phyloP scores from a whole-genome alignment of 2,797 vertebrate species.

The Rhinatrema bivittatum region DNA sequence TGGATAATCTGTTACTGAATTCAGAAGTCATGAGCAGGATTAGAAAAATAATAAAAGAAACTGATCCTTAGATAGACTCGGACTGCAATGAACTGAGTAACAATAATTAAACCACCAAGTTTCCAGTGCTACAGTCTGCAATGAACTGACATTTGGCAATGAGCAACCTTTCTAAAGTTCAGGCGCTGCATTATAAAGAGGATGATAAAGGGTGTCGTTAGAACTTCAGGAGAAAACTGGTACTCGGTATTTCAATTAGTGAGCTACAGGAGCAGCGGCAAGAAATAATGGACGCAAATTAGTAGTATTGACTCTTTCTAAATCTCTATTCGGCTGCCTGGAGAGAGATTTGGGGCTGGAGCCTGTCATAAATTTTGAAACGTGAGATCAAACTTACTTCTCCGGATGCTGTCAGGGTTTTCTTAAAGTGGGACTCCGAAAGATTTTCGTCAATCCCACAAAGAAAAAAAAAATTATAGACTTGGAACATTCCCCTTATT shows the following conservation, averaged over 20 bases:
- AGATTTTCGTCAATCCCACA: conserved; percentile 18
- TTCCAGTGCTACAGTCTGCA: conserved; percentile 33
- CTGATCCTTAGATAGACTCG: no score
- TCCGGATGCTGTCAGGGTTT: conserved; percentile 15
- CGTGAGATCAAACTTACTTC: conserved; percentile 20
- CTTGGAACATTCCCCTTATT: conserved; percentile 27
- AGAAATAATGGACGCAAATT: conserved; percentile 50
- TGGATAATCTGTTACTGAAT: no score
- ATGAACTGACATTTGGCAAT: conserved; percentile 48
- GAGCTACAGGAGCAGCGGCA: conserved; percentile 29
- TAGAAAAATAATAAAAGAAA: no score
- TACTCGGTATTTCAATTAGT: conserved; percentile 51
- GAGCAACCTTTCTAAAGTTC: conserved; percentile 58
- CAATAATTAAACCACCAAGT: conserved; percentile 24
- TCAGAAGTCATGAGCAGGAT: no score
- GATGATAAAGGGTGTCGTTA: conserved; percentile 56
- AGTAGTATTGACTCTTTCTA: conserved; percentile 32
- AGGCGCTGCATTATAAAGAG: conserved; percentile 49
- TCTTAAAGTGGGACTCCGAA: conserved; percentile 22
- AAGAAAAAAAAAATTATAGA: conserved; percentile 41
- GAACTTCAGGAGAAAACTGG: conserved; percentile 48
- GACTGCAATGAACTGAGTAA: conserved; percentile 9
- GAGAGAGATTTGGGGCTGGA: conserved; percentile 23
- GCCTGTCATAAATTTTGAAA: conserved; percentile 27
- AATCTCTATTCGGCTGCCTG: conserved; percentile 29